These are phyloP conservation scores for Enteromius trimaculatus DNA, from an alignment of 2,797 vertebrate genomes.

Conservation along the genomic window DNA sequence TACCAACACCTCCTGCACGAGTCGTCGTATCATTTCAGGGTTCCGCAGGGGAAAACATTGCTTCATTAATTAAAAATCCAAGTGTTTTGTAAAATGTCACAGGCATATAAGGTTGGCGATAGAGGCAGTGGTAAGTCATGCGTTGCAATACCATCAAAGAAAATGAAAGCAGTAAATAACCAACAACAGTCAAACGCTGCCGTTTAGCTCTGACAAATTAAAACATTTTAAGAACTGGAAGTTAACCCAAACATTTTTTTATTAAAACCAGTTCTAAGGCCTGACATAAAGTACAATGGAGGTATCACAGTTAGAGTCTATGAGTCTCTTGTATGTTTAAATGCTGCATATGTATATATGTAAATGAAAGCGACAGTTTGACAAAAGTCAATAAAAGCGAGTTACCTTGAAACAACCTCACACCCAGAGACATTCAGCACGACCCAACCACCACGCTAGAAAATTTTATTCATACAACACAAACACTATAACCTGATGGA, in stretches of 20 bases:
- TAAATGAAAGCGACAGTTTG: conserved; percentile 41
- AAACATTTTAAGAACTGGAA: conserved; percentile 3
- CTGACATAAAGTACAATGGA: conserved; percentile 27
- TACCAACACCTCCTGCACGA: conserved; percentile 40
- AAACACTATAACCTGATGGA: conserved; percentile 43
- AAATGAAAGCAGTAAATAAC: conserved; percentile 33
- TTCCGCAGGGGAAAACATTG: not conserved
- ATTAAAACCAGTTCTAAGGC: conserved; percentile 29
- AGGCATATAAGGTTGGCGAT: conserved; percentile 22
- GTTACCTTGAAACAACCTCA: conserved; percentile 43
- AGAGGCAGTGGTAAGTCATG: conserved; percentile 23
- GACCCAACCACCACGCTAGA: conserved; percentile 37
- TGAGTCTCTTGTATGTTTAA: conserved; percentile 40
- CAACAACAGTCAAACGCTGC: conserved; percentile 8
- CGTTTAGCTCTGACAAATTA: not conserved
- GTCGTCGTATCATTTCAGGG: not conserved
- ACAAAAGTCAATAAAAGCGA: conserved; percentile 41
- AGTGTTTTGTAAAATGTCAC: conserved; percentile 26
- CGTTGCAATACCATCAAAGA: not conserved
- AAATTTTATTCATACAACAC: conserved; percentile 43
- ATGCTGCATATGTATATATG: conserved; percentile 35
- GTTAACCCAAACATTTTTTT: not conserved
- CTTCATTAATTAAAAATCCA: conserved; percentile 4
- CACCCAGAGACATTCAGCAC: conserved; percentile 53
- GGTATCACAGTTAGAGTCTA: conserved; percentile 48